Conservation (phyloP, 2,113 vertebrate genomes). For the Sebastes schlegelii region DNA sequence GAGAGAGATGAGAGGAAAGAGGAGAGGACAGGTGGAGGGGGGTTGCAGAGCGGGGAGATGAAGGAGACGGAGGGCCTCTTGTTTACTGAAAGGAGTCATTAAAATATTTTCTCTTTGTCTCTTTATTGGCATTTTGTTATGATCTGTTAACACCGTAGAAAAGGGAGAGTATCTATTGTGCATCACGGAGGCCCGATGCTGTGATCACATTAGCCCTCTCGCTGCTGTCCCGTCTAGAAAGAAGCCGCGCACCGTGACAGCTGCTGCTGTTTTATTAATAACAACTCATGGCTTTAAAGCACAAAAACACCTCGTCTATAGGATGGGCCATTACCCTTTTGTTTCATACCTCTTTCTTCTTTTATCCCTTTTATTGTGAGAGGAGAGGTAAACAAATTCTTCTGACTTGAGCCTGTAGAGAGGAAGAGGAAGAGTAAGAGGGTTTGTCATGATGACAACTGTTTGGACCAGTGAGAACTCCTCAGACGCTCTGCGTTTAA, state of each 20-base stretch:
- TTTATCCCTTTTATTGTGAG: slow-evolving; percentile 41
- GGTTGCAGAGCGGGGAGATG: slow-evolving; percentile 2
- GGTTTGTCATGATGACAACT: slow-evolving; percentile 4
- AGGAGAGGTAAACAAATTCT: slow-evolving; percentile 48
- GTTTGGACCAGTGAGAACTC: slow-evolving; percentile 17
- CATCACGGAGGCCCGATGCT: not conserved
- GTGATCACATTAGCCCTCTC: slow-evolving; percentile 43
- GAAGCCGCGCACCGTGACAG: slow-evolving; percentile 47
- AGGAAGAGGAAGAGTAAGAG: not conserved
- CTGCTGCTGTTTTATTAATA: slow-evolving; percentile 74
- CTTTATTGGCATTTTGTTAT: slow-evolving; percentile 63
- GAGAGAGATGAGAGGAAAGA: slow-evolving; percentile 25
- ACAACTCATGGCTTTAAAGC: slow-evolving; percentile 62
- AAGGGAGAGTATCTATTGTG: not conserved
- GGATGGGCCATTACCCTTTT: slow-evolving; percentile 64
- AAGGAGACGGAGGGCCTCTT: slow-evolving; percentile 34
- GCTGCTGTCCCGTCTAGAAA: slow-evolving; percentile 45
- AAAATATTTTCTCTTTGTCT: slow-evolving; percentile 43
- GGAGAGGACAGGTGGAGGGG: slow-evolving; percentile 21
- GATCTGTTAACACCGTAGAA: slow-evolving; percentile 10
- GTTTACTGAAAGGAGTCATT: slow-evolving; percentile 58
- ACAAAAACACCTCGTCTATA: slow-evolving; percentile 53
- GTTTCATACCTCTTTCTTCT: slow-evolving; percentile 57
- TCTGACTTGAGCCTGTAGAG: slow-evolving; percentile 25
- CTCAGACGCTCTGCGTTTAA: not conserved